These are phyloP conservation scores for Rhabdornis inornatus DNA, from an alignment of 2,113 vertebrate genomes.

Conservation along the genomic window DNA sequence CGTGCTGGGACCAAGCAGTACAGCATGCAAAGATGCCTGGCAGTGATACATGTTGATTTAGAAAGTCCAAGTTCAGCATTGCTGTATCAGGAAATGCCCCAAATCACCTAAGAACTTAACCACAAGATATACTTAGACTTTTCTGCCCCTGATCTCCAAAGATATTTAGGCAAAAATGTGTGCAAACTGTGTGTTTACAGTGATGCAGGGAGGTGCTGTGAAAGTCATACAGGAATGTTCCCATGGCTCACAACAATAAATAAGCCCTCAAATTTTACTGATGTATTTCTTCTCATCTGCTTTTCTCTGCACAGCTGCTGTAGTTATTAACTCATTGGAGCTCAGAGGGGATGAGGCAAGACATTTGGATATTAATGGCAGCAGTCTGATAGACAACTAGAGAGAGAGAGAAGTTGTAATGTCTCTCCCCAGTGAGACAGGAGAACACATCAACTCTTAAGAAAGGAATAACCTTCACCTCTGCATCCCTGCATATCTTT, in stretches of 20 bases:
- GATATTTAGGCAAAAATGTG: neutral
- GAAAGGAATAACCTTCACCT: neutral
- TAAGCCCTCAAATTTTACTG: neutral
- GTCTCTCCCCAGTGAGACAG: neutral
- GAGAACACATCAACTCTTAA: neutral
- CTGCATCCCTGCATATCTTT: neutral
- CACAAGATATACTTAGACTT: neutral
- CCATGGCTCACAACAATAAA: neutral
- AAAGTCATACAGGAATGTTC: neutral
- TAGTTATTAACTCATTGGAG: neutral
- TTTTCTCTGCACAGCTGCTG: neutral
- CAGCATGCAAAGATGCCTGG: neutral
- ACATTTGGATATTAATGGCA: neutral
- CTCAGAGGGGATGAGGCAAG: neutral
- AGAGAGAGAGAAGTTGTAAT: neutral
- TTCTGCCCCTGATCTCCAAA: neutral
- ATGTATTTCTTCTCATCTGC: neutral
- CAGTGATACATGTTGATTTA: neutral
- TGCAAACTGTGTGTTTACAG: neutral
- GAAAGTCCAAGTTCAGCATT: neutral
- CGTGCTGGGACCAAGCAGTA: neutral
- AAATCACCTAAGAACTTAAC: neutral
- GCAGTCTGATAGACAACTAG: neutral
- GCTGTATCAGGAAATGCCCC: neutral
- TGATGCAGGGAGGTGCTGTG: neutral